Evolutionary conservation across 1,140 invertebrate species (phyloP), one percentile per base, ranked within the genome.

Genomic region (Drosophila littoralis): DNA sequence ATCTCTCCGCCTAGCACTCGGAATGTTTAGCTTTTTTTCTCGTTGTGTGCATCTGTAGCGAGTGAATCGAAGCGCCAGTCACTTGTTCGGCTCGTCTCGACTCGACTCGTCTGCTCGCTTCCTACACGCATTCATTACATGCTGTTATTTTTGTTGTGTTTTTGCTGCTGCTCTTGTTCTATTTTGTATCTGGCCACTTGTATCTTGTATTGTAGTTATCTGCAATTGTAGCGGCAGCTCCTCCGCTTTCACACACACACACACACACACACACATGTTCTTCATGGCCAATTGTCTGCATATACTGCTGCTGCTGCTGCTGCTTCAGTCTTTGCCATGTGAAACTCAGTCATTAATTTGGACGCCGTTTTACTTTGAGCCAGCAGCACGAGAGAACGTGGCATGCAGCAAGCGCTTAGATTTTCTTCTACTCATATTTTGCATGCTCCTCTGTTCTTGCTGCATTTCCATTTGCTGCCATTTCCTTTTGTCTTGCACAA

Each of bases 121-220:
- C 69, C 69, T 67, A 59, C 66, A 70, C 66, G 67, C 72, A 75
- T 73, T 82, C 79, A 69, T 83, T 82, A 79, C 75, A 71, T 45
- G 48, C 57, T 57, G 50, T 36, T 71, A 22, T 54, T 36, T 43
- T 58, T 51, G 61, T 57, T 78, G 50, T 64, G 22, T 32, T 77
- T 42, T 71, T 59, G 32, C 7, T 59, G 7, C 36, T 50, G 15
- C 9, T 55, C 35, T 33, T 85, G 82, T 86, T 86, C 82, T 88
- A 86, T 85, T 86, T 86, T 88, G 76, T 86, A 83, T 86, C 79
- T 86, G 66, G 85, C 82, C 79, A 88, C 83, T 88, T 88, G 82
- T 79, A 83, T 88, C 79, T 79, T 83, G 79, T 81, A 81, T 59
- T 59, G 57, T 63, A 68, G 65, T 68, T 68, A 69, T 70, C 67